phyloP scores from a whole-genome alignment of 2,797 vertebrate species.

The Phyllotis vaccarum region DNA sequence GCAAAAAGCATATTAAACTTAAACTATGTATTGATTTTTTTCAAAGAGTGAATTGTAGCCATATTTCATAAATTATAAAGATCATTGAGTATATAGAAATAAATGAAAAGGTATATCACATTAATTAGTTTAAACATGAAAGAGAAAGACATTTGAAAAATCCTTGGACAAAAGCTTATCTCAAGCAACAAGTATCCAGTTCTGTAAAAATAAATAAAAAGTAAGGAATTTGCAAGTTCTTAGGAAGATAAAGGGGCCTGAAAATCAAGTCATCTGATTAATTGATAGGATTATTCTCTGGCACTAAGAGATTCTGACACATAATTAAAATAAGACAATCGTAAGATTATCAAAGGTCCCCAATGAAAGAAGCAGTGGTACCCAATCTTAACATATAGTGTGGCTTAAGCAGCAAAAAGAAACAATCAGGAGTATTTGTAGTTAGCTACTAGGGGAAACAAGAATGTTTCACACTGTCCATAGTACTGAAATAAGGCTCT shows the following conservation, averaged over 20 bases:
- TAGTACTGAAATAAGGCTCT: not conserved
- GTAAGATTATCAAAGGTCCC: not conserved
- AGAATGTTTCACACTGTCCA: not conserved
- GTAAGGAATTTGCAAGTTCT: not conserved
- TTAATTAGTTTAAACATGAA: not conserved
- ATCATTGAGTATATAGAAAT: not conserved
- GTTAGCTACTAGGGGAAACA: not conserved
- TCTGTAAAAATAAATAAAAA: not conserved
- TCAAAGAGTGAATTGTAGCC: not conserved
- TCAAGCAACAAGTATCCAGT: not conserved
- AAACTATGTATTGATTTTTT: not conserved
- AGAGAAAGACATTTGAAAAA: not conserved
- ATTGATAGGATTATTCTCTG: not conserved
- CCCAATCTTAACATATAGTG: fast-evolving
- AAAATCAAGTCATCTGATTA: not conserved
- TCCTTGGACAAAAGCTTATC: not conserved
- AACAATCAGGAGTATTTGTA: not conserved
- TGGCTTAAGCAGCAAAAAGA: not conserved
- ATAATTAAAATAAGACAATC: not conserved
- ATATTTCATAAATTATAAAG: not conserved
- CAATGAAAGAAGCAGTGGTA: not conserved
- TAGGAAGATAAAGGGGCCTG: not conserved
- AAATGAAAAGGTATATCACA: not conserved
- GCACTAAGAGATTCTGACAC: not conserved
- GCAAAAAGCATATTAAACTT: not conserved